Percentiles rank a stretch among this genome's conserved stretches.
Conservation (phyloP, 2,113 vertebrate species). For the Halichoeres trimaculatus region DNA sequence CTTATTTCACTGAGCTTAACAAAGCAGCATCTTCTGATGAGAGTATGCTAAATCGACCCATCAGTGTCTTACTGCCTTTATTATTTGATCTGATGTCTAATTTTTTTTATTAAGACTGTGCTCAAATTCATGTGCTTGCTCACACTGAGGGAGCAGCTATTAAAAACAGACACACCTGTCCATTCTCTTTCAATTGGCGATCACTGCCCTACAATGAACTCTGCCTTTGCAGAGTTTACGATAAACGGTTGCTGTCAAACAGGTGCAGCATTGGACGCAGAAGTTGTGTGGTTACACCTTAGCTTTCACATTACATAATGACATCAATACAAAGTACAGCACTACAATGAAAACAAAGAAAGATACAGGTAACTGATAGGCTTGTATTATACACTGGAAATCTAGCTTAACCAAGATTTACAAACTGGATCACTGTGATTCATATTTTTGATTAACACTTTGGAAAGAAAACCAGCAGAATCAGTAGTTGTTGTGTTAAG, state of each 20-base stretch:
- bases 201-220: neutral
- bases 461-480: neutral
- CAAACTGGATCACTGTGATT: neutral
- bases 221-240: neutral
- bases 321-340: neutral
- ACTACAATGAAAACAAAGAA: neutral
- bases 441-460: neutral
- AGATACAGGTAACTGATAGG: too few species aligned
- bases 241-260: neutral
- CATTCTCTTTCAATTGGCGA: neutral
- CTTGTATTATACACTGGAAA: too few species aligned
- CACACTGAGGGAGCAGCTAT: neutral
- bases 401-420: too few species aligned
- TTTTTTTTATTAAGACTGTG: too few species aligned
- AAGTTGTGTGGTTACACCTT: neutral
- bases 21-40: too few species aligned
- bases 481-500: too few species aligned
- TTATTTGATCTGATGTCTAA: too few species aligned
- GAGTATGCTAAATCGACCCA: too few species aligned
- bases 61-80: too few species aligned
- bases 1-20: too few species aligned
- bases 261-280: neutral
- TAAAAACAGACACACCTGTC: neutral
- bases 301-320: neutral
- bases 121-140: too few species aligned